These are phyloP conservation scores for Platyura marginata DNA, from an alignment of 1,140 invertebrate genomes.

Conservation along the genomic window DNA sequence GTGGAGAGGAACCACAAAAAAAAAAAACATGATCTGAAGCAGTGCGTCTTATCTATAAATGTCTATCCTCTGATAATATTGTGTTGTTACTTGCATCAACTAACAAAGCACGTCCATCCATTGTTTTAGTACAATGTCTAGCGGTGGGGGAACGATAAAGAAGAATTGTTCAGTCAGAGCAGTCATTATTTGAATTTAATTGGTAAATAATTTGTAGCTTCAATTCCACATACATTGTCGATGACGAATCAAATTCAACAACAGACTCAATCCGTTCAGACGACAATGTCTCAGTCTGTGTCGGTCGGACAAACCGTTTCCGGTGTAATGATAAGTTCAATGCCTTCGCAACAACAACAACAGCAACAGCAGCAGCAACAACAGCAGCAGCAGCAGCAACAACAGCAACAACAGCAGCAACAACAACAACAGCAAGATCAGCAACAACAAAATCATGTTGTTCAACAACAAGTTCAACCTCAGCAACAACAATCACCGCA, in stretches of 20 bases:
- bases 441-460: not conserved
- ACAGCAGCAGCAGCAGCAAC: not conserved
- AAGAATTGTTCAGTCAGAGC: too few species aligned
- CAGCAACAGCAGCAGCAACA: constrained; percentile 1
- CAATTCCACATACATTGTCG: not conserved
- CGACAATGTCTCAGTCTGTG: too few species aligned
- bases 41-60: too few species aligned
- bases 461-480: not conserved
- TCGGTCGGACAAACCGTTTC: too few species aligned
- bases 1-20: too few species aligned
- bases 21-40: too few species aligned
- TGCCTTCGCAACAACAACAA: constrained; percentile 1
- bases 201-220: not conserved
- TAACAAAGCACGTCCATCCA: not conserved
- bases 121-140: not conserved
- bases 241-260: not conserved
- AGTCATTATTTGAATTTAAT: not conserved
- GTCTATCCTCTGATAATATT: too few species aligned
- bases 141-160: too few species aligned
- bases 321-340: not conserved
- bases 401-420: not conserved
- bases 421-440: constrained; percentile 1
- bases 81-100: too few species aligned
- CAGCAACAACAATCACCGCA: constrained; percentile 1
- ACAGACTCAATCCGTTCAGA: too few species aligned